Conservation (phyloP, 2,113 vertebrate species). For the Peromyscus polionotus region DNA sequence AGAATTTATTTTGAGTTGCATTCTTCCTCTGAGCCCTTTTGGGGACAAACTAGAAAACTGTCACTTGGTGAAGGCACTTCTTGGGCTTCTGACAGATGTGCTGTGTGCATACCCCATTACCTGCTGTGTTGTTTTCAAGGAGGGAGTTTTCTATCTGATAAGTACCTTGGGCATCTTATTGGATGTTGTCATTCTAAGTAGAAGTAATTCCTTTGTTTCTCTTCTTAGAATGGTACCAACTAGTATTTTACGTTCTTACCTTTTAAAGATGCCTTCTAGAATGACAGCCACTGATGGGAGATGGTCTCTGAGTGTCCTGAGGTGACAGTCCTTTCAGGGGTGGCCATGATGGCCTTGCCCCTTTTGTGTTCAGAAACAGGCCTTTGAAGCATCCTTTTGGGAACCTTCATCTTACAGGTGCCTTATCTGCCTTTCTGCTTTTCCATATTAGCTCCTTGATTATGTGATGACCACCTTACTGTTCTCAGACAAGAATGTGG, state of each 20-base stretch:
- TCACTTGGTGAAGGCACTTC: neutral
- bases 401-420: neutral
- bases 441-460: constrained; percentile 92
- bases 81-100: neutral
- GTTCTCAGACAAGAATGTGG: constrained; percentile 97
- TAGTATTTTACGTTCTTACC: rapidly evolving
- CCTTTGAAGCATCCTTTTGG: rapidly evolving
- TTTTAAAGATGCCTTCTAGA: neutral
- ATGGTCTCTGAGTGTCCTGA: rapidly evolving
- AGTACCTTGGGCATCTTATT: neutral
- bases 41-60: neutral
- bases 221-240: rapidly evolving
- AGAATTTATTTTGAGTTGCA: neutral
- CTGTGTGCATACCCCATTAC: neutral
- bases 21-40: neutral
- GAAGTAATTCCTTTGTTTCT: neutral
- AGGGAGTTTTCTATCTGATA: too few species aligned
- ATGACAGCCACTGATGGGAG: neutral
- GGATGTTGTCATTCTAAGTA: neutral
- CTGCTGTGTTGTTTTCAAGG: too few species aligned
- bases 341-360: neutral
- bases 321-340: too few species aligned
- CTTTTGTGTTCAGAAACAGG: neutral
- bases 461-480: constrained; percentile 95
- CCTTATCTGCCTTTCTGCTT: neutral